A percentile compares a stretch with the other conserved stretches of the same genome.
These are phyloP conservation scores for Lepidostoma basale DNA, from an alignment of 1,140 invertebrate genomes.

Conservation along the genomic window DNA sequence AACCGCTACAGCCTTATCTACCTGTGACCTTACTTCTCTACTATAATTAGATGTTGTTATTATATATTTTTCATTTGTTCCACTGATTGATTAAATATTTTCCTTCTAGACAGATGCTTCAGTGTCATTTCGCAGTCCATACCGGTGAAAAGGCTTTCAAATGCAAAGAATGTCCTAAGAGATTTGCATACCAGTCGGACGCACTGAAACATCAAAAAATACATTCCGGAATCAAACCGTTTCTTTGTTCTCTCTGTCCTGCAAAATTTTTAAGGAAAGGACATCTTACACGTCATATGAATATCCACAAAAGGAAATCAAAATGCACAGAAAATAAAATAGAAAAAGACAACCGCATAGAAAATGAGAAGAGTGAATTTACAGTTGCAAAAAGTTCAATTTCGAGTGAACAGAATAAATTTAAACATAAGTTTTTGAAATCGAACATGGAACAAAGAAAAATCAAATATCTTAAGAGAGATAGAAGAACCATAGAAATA, in stretches of 20 bases:
- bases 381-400: too few species aligned
- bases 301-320: neutral
- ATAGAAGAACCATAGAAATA: too few species aligned
- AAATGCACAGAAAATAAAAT: neutral
- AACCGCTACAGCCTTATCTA: too few species aligned
- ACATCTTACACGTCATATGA: slow-evolving; percentile 9
- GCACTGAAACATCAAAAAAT: slow-evolving; percentile 13
- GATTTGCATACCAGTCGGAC: neutral
- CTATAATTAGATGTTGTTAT: too few species aligned
- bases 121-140: neutral
- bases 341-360: neutral
- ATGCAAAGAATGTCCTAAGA: slow-evolving; percentile 7
- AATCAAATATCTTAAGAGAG: too few species aligned
- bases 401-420: too few species aligned
- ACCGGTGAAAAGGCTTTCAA: neutral
- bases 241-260: neutral
- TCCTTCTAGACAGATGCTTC: neutral
- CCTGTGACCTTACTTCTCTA: too few species aligned
- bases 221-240: slow-evolving; percentile 2
- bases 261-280: neutral
- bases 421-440: too few species aligned
- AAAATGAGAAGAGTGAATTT: neutral
- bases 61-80: too few species aligned
- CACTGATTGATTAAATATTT: neutral
- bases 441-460: too few species aligned